Evolutionary conservation across 2,888 invertebrate genomes (phyloP), one percentile per base, ranked within the genome.

Genomic region (Drosophila greeni): DNA sequence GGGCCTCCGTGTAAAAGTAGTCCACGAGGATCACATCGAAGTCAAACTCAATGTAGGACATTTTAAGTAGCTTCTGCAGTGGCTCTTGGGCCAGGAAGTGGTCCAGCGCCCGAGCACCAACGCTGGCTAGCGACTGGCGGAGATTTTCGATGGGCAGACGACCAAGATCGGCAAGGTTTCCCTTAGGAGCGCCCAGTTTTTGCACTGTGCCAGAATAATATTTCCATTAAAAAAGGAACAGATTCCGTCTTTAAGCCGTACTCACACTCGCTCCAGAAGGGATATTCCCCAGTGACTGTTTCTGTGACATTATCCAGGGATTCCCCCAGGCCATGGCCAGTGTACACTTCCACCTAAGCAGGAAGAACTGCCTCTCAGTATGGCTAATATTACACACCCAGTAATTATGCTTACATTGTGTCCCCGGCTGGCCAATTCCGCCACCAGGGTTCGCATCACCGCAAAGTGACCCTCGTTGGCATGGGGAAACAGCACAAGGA

Each of bases 21-120:
- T 90, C 90, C 12, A 88, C 82, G 8, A 90, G 78, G 16, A 90
- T 85, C 8, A 90, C 74, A 79, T 90, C 90, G 57, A 76, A 88
- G 20, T 84, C 76, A 61, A 90, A 91, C 2, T 78, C 67, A 43
- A 88, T 89, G 23, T 79, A 79, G 58, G 84, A 53, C 59, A 78
- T 69, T 54, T 83, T 75, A 1, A 86, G 58, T 51, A 86, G 49
- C 1, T 73, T 26, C 24, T 84, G 74, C 36, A 85, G 31, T 29
- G 74, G 70, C 3, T 75, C 48, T 31, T 86, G 75, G 0, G 65
- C 37, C 36, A 90, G 68, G 73, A 87, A 86, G 68, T 87, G 72
- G 54, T 86, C 86, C 70, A 85, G 79, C 12, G 84, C 79, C 18
- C 71, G 70, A 8, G 81, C 73, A 4, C 86, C 87, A 49, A 88